A percentile compares a stretch with the other conserved stretches of the same genome.
Conservation (phyloP, 2,797 vertebrate species). For the Danionella dracula region DNA sequence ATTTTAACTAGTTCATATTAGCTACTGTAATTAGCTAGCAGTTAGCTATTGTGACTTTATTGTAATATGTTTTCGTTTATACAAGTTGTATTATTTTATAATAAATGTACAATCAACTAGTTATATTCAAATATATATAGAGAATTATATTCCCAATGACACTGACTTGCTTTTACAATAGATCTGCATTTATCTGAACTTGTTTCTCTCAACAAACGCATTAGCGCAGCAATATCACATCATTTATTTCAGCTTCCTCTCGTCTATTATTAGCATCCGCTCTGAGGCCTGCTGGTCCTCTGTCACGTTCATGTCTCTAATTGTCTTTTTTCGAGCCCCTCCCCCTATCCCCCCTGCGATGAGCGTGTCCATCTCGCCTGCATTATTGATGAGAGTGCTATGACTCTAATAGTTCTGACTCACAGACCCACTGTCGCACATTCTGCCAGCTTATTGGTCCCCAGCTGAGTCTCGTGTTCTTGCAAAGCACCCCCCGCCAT, state of each 20-base stretch:
- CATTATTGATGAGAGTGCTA: slow-evolving; percentile 27
- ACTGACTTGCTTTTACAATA: too few relatives aligned
- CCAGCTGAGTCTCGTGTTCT: slow-evolving; percentile 20
- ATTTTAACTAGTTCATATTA: too few relatives aligned
- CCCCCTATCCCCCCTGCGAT: not conserved
- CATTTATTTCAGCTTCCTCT: not conserved
- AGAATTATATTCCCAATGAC: too few relatives aligned
- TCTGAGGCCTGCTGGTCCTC: not conserved
- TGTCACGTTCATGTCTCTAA: slow-evolving; percentile 13
- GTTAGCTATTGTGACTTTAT: too few relatives aligned
- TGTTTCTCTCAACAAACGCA: not conserved
- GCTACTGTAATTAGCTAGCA: too few relatives aligned
- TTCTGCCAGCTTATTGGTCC: slow-evolving; percentile 15
- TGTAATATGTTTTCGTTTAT: too few relatives aligned
- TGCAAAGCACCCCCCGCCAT: not conserved
- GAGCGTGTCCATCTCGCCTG: slow-evolving; percentile 15
- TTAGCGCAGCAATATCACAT: not conserved
- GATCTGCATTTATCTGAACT: not conserved
- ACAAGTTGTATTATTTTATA: too few relatives aligned
- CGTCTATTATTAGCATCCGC: not conserved
- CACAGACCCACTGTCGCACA: slow-evolving; percentile 8
- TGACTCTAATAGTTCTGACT: slow-evolving; percentile 32
- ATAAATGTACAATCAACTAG: too few relatives aligned
- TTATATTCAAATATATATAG: too few relatives aligned
- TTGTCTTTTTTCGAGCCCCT: not conserved